Conservation (phyloP, 1,140 invertebrate species). For the Cylas formicarius region DNA sequence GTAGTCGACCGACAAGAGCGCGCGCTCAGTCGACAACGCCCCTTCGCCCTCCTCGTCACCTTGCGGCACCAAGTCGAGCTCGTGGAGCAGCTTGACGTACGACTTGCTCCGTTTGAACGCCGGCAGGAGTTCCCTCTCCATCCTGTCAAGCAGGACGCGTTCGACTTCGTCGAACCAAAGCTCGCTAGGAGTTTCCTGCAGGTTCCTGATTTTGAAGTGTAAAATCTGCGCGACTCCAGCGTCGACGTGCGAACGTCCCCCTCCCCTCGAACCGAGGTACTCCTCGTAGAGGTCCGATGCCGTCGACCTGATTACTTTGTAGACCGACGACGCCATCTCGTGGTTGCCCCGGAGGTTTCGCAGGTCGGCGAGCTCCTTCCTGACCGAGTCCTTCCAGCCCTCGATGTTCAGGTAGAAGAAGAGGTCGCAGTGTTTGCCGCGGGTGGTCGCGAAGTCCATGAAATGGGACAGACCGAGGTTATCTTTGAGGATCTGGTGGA, state of each 20-base stretch:
- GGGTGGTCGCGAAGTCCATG: slow-evolving; percentile 70
- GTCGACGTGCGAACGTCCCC: slow-evolving; percentile 58
- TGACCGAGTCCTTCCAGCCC: slow-evolving; percentile 69
- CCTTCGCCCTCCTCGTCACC: slow-evolving; percentile 27
- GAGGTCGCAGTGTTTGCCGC: slow-evolving; percentile 67
- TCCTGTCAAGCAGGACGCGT: slow-evolving; percentile 58
- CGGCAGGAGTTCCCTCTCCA: slow-evolving; percentile 59
- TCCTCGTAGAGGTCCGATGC: slow-evolving; percentile 76
- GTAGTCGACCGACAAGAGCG: slow-evolving; percentile 32
- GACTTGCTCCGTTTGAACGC: slow-evolving; percentile 60
- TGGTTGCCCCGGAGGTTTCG: slow-evolving; percentile 42
- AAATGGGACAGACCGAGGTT: slow-evolving; percentile 74
- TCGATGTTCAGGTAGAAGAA: slow-evolving; percentile 81
- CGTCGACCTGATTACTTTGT: slow-evolving; percentile 64
- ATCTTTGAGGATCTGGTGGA: slow-evolving; percentile 75
- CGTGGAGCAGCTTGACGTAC: slow-evolving; percentile 68
- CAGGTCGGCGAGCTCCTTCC: slow-evolving; percentile 64
- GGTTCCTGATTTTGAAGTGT: slow-evolving; percentile 55
- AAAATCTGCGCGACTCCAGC: slow-evolving; percentile 58
- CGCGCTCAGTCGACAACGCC: not conserved
- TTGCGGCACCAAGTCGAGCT: slow-evolving; percentile 65
- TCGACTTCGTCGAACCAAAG: slow-evolving; percentile 83
- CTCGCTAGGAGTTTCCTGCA: slow-evolving; percentile 52
- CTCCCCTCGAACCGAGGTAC: slow-evolving; percentile 70
- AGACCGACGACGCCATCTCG: slow-evolving; percentile 41